phyloP scores from a whole-genome alignment of 1,140 invertebrate genomes.

The Drosophila arizonae region DNA sequence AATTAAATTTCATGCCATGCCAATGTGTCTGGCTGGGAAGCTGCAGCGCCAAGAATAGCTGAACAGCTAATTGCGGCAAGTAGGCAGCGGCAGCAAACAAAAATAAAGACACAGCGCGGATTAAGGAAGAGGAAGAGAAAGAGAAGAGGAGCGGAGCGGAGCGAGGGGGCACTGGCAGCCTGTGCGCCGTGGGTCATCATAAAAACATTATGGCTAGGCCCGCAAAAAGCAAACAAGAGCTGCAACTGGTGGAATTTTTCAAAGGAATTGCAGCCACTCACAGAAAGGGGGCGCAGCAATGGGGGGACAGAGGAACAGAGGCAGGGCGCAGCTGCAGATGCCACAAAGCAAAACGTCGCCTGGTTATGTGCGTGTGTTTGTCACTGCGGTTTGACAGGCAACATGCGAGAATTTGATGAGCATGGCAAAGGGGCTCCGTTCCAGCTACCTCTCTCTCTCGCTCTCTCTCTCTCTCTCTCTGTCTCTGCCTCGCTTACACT shows the following conservation, averaged over 20 bases:
- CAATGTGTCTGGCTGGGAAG: slow-evolving; percentile 27
- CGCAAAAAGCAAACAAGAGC: slow-evolving; percentile 63
- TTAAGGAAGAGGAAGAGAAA: slow-evolving; percentile 30
- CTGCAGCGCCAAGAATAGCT: slow-evolving; percentile 28
- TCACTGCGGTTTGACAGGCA: slow-evolving; percentile 76
- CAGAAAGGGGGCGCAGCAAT: background rate
- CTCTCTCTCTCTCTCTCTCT: slow-evolving; percentile 6
- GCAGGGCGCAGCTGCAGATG: slow-evolving; percentile 66
- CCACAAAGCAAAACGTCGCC: slow-evolving; percentile 48
- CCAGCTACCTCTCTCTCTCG: background rate
- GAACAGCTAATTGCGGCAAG: slow-evolving; percentile 75
- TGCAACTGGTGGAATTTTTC: slow-evolving; percentile 74
- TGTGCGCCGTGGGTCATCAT: slow-evolving; percentile 74
- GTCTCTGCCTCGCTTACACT: slow-evolving; percentile 22
- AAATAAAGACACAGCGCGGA: slow-evolving; percentile 67
- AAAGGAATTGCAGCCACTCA: slow-evolving; percentile 62
- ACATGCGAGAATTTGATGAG: slow-evolving; percentile 82
- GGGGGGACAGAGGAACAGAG: background rate
- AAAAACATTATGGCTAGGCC: slow-evolving; percentile 75
- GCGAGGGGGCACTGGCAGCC: background rate
- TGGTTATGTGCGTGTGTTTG: slow-evolving; percentile 56
- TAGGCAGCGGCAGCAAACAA: slow-evolving; percentile 34
- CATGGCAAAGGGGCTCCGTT: slow-evolving; percentile 29
- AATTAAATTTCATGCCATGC: slow-evolving; percentile 68
- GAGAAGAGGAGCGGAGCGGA: too few species aligned